A percentile compares a stretch with the other conserved stretches of the same genome.
Evolutionary conservation across 2,888 invertebrate species (phyloP).

Genomic region (Diachrysia chrysitis): DNA sequence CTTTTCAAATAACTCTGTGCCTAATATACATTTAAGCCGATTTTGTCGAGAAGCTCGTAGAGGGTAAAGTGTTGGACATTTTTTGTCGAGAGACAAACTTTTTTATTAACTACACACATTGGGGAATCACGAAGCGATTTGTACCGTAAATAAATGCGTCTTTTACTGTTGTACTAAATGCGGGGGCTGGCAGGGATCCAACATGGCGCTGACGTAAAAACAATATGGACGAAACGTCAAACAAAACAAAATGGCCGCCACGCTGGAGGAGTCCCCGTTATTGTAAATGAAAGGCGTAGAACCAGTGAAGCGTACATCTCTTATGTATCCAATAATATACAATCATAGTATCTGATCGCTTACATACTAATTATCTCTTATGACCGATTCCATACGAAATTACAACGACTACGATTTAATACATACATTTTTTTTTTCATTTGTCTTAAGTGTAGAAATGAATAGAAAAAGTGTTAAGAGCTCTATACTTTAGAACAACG

Average conservation of each 20-base stretch:
- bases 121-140: constrained; percentile 63
- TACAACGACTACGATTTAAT: constrained; percentile 83
- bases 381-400: constrained; percentile 83
- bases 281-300: constrained; percentile 43
- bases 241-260: constrained; percentile 18
- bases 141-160: constrained; percentile 71
- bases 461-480: constrained; percentile 74
- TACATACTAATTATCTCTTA: constrained; percentile 72
- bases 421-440: constrained; percentile 77
- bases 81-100: constrained; percentile 66
- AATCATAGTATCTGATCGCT: constrained; percentile 78
- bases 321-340: constrained; percentile 77
- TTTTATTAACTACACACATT: constrained; percentile 57
- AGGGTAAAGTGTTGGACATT: constrained; percentile 80
- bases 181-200: constrained; percentile 32
- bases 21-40: constrained; percentile 88
- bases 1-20: constrained; percentile 85
- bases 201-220: constrained; percentile 52
- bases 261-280: constrained; percentile 19
- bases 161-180: constrained; percentile 66
- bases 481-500: constrained; percentile 65
- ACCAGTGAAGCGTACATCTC: constrained; percentile 70
- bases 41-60: constrained; percentile 84
- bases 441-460: constrained; percentile 71
- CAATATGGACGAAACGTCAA: constrained; percentile 29